Conservation (phyloP, 1,140 invertebrate species). For the Zophobas atratus region DNA sequence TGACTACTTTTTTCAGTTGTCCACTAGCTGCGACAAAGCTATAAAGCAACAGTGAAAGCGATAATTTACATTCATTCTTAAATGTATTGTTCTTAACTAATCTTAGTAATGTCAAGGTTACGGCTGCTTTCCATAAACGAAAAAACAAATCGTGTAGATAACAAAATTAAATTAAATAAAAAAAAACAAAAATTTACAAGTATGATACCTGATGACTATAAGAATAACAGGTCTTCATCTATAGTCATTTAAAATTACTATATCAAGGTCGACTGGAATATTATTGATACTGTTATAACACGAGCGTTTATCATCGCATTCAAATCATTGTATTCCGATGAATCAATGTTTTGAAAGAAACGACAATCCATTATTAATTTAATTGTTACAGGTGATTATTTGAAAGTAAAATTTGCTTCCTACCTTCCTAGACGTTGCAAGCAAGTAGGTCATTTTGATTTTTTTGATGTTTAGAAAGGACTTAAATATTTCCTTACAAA, state of each 20-base stretch:
- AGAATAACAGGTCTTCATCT: not conserved
- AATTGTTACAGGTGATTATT: conserved; percentile 7
- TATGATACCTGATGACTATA: too few relatives aligned
- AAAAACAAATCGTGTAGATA: too few relatives aligned
- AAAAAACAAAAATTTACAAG: too few relatives aligned
- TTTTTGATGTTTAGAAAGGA: conserved; percentile 30
- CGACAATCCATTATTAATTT: not conserved
- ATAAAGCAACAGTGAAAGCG: too few relatives aligned
- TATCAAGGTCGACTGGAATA: conserved; percentile 16
- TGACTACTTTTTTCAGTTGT: too few relatives aligned
- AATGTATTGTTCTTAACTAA: too few relatives aligned
- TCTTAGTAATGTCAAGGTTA: too few relatives aligned
- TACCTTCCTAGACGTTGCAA: not conserved
- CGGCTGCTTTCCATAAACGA: too few relatives aligned
- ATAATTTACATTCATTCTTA: too few relatives aligned
- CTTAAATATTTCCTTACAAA: conserved; percentile 20
- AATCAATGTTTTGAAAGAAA: conserved; percentile 2
- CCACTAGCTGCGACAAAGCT: too few relatives aligned
- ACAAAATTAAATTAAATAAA: too few relatives aligned
- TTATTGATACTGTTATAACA: conserved; percentile 22
- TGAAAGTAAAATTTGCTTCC: conserved; percentile 17
- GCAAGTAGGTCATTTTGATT: conserved; percentile 15
- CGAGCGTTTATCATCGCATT: not conserved
- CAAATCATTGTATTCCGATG: conserved; percentile 21
- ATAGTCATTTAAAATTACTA: not conserved